Conservation (phyloP, 2,797 vertebrate genomes). For the Alfaro cultratus region DNA sequence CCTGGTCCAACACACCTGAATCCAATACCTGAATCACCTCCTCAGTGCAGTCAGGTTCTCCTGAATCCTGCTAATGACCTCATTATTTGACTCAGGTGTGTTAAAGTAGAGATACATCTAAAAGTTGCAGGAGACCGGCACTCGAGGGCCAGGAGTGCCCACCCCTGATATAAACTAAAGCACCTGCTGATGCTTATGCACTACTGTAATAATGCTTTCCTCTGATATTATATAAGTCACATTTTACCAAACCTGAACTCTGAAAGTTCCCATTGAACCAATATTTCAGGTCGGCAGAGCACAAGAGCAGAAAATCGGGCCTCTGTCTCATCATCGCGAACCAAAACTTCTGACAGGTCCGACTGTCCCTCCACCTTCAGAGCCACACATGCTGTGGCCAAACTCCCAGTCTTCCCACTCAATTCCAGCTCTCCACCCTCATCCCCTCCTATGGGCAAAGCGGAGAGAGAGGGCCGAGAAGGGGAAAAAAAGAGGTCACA, state of each 20-base stretch:
- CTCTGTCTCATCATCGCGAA: slow-evolving; percentile 53
- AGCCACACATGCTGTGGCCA: slow-evolving; percentile 56
- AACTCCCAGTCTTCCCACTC: slow-evolving; percentile 72
- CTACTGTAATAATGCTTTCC: no score
- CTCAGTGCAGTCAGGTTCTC: no score
- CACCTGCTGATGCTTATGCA: no score
- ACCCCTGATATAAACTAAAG: neutral
- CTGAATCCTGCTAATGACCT: no score
- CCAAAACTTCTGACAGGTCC: slow-evolving; percentile 68
- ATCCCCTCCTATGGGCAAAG: slow-evolving; percentile 58
- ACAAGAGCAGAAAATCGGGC: slow-evolving; percentile 66
- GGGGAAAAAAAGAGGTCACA: slow-evolving; percentile 45
- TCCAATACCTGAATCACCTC: no score
- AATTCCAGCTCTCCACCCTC: slow-evolving; percentile 65
- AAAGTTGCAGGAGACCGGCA: no score
- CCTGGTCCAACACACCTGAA: no score
- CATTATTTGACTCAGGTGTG: no score
- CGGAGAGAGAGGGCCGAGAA: slow-evolving; percentile 41
- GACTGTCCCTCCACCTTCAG: slow-evolving; percentile 58
- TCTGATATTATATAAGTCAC: neutral
- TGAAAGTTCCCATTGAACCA: neutral
- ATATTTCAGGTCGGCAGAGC: slow-evolving; percentile 73
- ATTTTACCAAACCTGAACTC: neutral
- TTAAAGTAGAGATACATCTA: no score
- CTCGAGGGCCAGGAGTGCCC: no score